These are phyloP conservation scores for Sterrhoptilus dennistouni DNA, from an alignment of 2,113 vertebrate species.

Conservation along the genomic window DNA sequence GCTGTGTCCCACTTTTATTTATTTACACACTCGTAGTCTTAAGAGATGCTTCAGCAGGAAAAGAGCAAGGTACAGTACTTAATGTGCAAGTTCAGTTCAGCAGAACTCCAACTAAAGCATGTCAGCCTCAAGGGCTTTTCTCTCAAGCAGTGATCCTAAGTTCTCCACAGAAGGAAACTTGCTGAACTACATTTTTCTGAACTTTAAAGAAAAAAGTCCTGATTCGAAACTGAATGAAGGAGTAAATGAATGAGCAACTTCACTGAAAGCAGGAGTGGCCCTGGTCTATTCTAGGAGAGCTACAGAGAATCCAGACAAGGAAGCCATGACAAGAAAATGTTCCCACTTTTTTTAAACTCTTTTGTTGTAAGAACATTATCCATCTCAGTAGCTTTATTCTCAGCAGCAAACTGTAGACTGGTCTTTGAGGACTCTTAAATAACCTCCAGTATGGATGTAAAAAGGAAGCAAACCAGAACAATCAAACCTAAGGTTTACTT, in stretches of 20 bases:
- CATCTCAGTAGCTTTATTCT: constrained; percentile 19
- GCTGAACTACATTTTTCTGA: constrained; percentile 43
- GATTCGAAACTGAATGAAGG: constrained; percentile 20
- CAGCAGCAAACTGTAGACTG: background rate
- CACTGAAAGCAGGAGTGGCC: background rate
- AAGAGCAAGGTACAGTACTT: background rate
- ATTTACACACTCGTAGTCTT: background rate
- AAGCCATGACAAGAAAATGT: constrained; percentile 9
- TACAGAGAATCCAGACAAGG: background rate
- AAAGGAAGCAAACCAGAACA: background rate
- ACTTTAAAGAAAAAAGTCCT: constrained; percentile 37
- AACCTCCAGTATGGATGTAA: background rate
- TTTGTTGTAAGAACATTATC: background rate
- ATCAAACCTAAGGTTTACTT: constrained; percentile 2
- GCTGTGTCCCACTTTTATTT: background rate
- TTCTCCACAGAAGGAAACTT: constrained; percentile 34
- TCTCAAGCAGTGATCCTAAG: constrained; percentile 21
- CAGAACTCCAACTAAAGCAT: constrained; percentile 37
- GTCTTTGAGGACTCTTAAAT: constrained; percentile 24
- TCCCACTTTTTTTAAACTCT: background rate
- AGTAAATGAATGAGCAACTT: constrained; percentile 35
- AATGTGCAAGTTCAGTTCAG: constrained; percentile 40
- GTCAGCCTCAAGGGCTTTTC: constrained; percentile 32
- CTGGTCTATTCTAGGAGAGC: constrained; percentile 3
- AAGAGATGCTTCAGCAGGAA: background rate